Conservation (phyloP, 2,113 vertebrate species). For the Osmerus eperlanus region DNA sequence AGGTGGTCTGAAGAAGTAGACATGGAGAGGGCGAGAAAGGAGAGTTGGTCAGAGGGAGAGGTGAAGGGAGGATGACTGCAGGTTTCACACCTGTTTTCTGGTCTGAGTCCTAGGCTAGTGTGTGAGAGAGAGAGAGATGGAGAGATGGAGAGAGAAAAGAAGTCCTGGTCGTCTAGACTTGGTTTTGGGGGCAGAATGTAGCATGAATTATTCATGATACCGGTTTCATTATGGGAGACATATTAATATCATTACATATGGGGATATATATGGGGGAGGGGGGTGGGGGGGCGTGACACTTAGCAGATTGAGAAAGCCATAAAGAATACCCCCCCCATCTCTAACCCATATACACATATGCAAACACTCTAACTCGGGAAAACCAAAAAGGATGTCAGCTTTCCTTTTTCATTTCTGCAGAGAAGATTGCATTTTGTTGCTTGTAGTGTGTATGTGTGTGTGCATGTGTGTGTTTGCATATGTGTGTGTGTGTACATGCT, state of each 20-base stretch:
- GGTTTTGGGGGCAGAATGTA: slow-evolving; percentile 55
- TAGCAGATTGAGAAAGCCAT: slow-evolving; percentile 53
- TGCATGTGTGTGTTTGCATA: background rate
- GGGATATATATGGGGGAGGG: slow-evolving; percentile 47
- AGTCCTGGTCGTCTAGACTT: slow-evolving; percentile 59
- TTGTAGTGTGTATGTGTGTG: background rate
- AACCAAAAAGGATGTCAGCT: slow-evolving; percentile 50
- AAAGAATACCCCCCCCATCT: slow-evolving; percentile 31
- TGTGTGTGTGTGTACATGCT: background rate
- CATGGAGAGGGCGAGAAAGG: no score
- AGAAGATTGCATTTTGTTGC: slow-evolving; percentile 59
- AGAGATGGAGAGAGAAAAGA: no score
- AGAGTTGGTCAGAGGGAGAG: background rate
- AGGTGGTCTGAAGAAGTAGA: background rate
- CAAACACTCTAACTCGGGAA: slow-evolving; percentile 12
- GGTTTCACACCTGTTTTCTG: no score
- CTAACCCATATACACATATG: slow-evolving; percentile 25
- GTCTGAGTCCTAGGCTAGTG: no score
- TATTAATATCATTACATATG: slow-evolving; percentile 75
- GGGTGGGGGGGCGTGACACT: slow-evolving; percentile 42
- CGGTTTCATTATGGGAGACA: slow-evolving; percentile 65
- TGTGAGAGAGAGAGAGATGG: no score
- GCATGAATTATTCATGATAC: slow-evolving; percentile 75
- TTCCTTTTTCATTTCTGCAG: slow-evolving; percentile 62
- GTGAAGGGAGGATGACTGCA: no score